Evolutionary conservation across 2,797 vertebrate genomes (phyloP).

Genomic region (Benthosema pterotum): DNA sequence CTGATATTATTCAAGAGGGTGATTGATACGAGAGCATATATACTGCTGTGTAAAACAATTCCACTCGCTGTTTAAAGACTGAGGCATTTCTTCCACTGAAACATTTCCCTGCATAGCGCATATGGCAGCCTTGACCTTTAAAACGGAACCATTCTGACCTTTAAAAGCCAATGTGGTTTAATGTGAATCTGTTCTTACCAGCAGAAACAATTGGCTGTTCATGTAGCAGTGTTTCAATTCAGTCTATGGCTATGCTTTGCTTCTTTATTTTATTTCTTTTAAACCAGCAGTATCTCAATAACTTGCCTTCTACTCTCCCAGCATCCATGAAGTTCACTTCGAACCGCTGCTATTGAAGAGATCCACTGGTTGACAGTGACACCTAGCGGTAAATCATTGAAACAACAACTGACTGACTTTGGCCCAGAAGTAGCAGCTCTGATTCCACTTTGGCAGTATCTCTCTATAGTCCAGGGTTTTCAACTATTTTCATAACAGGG

Average conservation of each 20-base stretch:
- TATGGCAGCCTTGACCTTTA: constrained; percentile 64
- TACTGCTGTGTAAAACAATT: constrained; percentile 4
- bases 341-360: no score
- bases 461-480: no score
- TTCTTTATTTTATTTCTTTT: no score
- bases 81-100: constrained; percentile 34
- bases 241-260: constrained; percentile 32
- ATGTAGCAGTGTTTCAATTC: constrained; percentile 23
- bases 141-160: constrained; percentile 49
- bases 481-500: no score
- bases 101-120: constrained; percentile 34
- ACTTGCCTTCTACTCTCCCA: no score
- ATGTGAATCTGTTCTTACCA: constrained; percentile 36
- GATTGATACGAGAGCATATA: constrained; percentile 13
- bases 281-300: no score
- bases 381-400: no score
- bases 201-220: constrained; percentile 36
- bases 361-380: no score
- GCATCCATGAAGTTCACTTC: no score
- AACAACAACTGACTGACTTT: no score
- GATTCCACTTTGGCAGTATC: no score
- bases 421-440: no score
- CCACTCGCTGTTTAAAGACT: constrained; percentile 18
- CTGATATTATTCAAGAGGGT: constrained; percentile 4
- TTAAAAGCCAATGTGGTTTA: constrained; percentile 62